These are phyloP conservation scores for Halocynthia aurantium DNA, from an alignment of 23 tunicate species.

Conservation along the genomic window DNA sequence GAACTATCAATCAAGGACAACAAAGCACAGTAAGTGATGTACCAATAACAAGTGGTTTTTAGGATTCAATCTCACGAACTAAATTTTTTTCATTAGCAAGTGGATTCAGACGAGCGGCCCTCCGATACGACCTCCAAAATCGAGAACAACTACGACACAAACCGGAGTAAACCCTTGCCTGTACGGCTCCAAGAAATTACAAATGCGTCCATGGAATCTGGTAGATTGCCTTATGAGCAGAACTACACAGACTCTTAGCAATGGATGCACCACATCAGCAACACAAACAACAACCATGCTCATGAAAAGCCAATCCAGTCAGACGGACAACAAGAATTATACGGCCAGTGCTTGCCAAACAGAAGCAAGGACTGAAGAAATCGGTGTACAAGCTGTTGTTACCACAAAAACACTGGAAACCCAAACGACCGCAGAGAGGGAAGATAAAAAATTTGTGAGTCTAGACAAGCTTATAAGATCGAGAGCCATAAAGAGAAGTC, in stretches of 20 bases:
- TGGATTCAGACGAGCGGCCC: constrained; percentile 5
- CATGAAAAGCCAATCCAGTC: neutral
- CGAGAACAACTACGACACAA: neutral
- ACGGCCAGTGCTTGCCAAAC: constrained; percentile 2
- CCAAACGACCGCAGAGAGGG: constrained; percentile 3
- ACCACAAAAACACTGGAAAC: constrained; percentile 3
- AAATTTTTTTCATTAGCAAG: neutral
- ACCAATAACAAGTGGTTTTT: neutral
- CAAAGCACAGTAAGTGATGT: neutral
- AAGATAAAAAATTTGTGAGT: constrained; percentile 22
- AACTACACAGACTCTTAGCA: constrained; percentile 4
- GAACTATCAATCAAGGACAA: neutral
- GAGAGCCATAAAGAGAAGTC: constrained; percentile 43
- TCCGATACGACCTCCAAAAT: constrained; percentile 7
- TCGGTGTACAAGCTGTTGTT: neutral
- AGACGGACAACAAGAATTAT: neutral
- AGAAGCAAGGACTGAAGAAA: neutral
- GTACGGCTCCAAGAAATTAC: neutral
- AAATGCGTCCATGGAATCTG: constrained; percentile 23
- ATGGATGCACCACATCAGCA: neutral
- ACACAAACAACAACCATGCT: neutral
- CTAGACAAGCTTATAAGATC: constrained; percentile 51
- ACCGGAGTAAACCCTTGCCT: neutral
- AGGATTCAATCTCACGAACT: neutral
- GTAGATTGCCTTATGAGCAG: neutral